Evolutionary conservation across 2,797 vertebrate genomes (phyloP), one percentile per base, ranked within the genome.

Genomic region (Urophycis tenuis): DNA sequence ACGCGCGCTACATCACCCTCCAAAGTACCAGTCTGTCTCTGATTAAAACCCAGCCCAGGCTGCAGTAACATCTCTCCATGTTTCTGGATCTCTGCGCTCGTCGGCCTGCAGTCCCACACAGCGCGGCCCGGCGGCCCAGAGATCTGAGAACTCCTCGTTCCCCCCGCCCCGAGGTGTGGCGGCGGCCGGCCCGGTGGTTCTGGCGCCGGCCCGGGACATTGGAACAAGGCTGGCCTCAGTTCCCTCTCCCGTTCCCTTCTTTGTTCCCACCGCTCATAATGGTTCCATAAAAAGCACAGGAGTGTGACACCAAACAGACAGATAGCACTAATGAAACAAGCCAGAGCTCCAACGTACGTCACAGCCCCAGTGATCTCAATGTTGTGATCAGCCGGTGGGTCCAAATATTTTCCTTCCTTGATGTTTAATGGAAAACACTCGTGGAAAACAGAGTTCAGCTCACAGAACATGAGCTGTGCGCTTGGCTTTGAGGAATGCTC

Each of bases 201-300:
- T 72, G 60, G 82, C 86, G 72, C 70, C 76, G 77, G 75, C 22
- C 81, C 39, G 77, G 79, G 72, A 87, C 70, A 77, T 36, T 81
- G 77, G 74, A 72, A 45, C 41, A 77, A 53, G 25, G 7, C 78
- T 78, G 53, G 74, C 79, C 89, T 80, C 80, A 85, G 73, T 71
- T 78, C 84, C 78, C 78, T 70, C 73, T 70, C 60, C 80, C 25
- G 22, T 49, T 49, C 5, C 33, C 74, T 82, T 86, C 29, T 31
- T 29, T 35, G 33, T 70, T 83, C 78, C 49, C 81, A 81, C 82
- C n/a, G 88, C 87, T 85, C 5, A 45, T 86, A 85, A 83, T 79
- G 73, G 83, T 92, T 90, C 87, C 31, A 84, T 88, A 89, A 91
- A 60, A 45, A 88, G n/a, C 82, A 87, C 41, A 75, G 83, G 39